A percentile compares a stretch with the other conserved stretches of the same genome.
These are phyloP conservation scores for Semotilus atromaculatus DNA, from an alignment of 2,797 vertebrate genomes.

Conservation along the genomic window DNA sequence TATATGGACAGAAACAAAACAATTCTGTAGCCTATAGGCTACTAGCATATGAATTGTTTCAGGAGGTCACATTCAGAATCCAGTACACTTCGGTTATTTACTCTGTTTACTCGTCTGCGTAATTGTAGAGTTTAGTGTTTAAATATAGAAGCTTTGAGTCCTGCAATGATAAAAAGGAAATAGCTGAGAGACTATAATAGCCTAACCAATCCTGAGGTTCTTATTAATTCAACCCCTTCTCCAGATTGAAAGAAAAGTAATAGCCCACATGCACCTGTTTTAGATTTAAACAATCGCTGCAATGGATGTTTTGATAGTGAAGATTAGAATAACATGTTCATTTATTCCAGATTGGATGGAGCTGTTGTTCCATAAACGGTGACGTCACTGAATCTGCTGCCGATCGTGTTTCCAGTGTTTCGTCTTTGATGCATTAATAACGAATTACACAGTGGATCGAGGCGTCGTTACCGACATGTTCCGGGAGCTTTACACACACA, in stretches of 20 bases:
- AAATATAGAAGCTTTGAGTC: not conserved
- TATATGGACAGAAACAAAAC: not conserved
- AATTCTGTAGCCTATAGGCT: not conserved
- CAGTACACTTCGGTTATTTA: not conserved
- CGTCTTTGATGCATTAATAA: not conserved
- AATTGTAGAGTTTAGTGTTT: constrained; percentile 12
- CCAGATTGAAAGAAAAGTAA: not conserved
- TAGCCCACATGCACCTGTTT: not conserved
- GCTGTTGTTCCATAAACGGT: not conserved
- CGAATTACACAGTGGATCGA: not conserved
- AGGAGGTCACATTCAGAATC: not conserved
- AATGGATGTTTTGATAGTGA: not conserved
- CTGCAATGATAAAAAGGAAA: not conserved
- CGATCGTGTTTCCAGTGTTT: not conserved
- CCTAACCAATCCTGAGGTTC: not conserved
- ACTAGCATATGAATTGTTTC: not conserved
- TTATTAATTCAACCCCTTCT: not conserved
- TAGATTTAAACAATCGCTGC: not conserved
- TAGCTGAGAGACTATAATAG: constrained; percentile 10
- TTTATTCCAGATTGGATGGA: not conserved
- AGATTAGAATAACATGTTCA: not conserved
- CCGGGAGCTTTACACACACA: not conserved
- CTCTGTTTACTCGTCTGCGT: not conserved
- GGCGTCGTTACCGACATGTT: not conserved
- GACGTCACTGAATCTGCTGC: not conserved